phyloP scores from a whole-genome alignment of 2,888 invertebrate species.

The Sinelater perroti region DNA sequence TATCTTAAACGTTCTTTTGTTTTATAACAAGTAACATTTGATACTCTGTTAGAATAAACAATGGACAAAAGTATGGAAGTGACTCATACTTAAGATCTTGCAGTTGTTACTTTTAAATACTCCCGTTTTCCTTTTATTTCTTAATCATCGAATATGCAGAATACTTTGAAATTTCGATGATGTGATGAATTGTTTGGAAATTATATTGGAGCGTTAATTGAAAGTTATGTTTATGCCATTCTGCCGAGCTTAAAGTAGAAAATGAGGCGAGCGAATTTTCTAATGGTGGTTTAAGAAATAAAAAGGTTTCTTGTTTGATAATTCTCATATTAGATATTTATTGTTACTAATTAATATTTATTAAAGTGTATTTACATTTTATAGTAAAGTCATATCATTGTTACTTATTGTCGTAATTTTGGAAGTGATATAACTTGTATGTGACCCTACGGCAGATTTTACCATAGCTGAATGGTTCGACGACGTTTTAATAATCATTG shows the following conservation, averaged over 20 bases:
- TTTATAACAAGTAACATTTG: not conserved
- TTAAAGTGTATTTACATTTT: constrained; percentile 40
- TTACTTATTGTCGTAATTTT: constrained; percentile 37
- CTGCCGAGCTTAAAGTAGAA: too few relatives aligned
- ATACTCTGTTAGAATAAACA: constrained; percentile 24
- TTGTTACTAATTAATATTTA: constrained; percentile 43
- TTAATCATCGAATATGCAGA: too few relatives aligned
- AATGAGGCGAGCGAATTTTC: too few relatives aligned
- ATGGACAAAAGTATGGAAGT: constrained; percentile 7
- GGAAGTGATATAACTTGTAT: constrained; percentile 35
- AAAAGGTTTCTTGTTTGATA: constrained; percentile 35
- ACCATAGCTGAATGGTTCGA: too few relatives aligned
- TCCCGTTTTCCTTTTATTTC: constrained; percentile 27
- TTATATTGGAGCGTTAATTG: too few relatives aligned
- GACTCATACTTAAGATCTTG: constrained; percentile 30
- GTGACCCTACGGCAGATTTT: constrained; percentile 29
- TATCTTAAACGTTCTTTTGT: not conserved
- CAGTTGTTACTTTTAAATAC: constrained; percentile 27
- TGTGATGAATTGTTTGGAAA: too few relatives aligned
- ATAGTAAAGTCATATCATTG: constrained; percentile 40
- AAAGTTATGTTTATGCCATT: too few relatives aligned
- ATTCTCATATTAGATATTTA: constrained; percentile 43
- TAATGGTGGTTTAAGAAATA: constrained; percentile 44
- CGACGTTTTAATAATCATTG: constrained; percentile 23
- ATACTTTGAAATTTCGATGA: too few relatives aligned